phyloP scores from a whole-genome alignment of 1,140 invertebrate genomes.

The Berghia stephanieae region DNA sequence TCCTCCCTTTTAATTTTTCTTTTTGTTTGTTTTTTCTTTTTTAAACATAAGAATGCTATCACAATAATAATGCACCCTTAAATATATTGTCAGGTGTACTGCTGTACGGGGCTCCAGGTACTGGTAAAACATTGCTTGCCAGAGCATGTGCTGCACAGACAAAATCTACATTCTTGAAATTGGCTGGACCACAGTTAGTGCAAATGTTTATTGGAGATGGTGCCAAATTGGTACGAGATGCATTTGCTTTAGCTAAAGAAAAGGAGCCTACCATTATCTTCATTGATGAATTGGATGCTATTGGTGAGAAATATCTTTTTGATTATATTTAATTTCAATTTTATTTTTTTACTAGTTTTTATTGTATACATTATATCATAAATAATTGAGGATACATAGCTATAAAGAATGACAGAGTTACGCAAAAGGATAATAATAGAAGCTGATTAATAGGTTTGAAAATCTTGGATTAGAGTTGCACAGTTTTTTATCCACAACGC shows the following conservation, averaged over 20 bases:
- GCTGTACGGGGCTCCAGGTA: too few relatives aligned
- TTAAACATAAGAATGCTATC: too few relatives aligned
- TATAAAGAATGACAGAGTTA: too few relatives aligned
- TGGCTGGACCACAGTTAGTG: conserved; percentile 98
- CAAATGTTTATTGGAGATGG: conserved; percentile 99
- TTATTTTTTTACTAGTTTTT: conserved; percentile 18
- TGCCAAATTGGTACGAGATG: conserved; percentile 97
- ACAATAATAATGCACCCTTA: neutral
- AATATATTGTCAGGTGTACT: conserved; percentile 72
- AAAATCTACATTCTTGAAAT: conserved; percentile 94
- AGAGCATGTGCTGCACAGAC: conserved; percentile 98
- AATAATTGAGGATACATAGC: too few relatives aligned
- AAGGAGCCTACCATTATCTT: conserved; percentile 99
- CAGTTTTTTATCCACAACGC: too few relatives aligned
- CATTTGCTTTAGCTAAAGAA: conserved; percentile 98
- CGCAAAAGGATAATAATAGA: too few relatives aligned
- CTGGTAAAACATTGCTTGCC: too few relatives aligned
- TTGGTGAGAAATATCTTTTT: conserved; percentile 76
- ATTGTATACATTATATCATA: too few relatives aligned
- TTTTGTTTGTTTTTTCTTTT: too few relatives aligned
- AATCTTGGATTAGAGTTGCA: too few relatives aligned
- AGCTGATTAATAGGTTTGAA: too few relatives aligned
- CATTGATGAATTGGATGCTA: conserved; percentile 99
- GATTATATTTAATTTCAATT: too few relatives aligned
- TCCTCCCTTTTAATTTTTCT: conserved; percentile 8